Evolutionary conservation across 2,888 invertebrate species (phyloP), one percentile per base, ranked within the genome.

Genomic region (Drosophila yooni): DNA sequence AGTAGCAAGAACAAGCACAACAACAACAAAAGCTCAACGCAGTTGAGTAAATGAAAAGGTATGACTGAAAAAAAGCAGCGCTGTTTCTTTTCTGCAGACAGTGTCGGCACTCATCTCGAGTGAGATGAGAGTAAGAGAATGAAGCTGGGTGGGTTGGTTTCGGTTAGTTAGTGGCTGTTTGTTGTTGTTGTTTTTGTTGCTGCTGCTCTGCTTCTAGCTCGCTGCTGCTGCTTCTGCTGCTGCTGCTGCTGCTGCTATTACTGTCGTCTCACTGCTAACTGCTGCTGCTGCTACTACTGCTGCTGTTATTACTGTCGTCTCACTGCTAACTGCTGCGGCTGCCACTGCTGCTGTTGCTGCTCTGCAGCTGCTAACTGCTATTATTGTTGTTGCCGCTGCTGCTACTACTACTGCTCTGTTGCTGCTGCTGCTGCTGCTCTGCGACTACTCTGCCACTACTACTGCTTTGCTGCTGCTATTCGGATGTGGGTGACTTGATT

Each of bases 401-500:
- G 1, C n/a, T 40, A 10, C 10, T 29, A 29, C 1, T 34, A 34
- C 33, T 34, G 33, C 33, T 33, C 11, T 40, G n/a, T 10, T 40
- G n/a, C n/a, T 40, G 21, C 21, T 40, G n/a, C n/a, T 40, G 21
- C 21, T 21, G 6, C 3, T 43, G 21, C 7, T 46, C 33, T 69
- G 46, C 61, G 27, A 29, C 57, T 56, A n/a, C 36, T n/a, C 21
- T 34, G 34, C 15, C 18, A 21, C 15, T 29, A 18, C 15, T 46
- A 18, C 6, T 43, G 21, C n/a, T 21, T 46, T 63, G 61, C 36
- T 60, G 38, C n/a, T 48, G 18, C 15, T 50, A 25, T 38, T 52
- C 60, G 76, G 70, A 77, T 80, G 67, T 81, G 81, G 71, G 71
- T 71, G 77, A 76, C 71, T 78, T 80, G 76, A 62, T 61, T 79